A percentile compares a stretch with the other conserved stretches of the same genome.
Conservation (phyloP, 2,888 invertebrate species). For the Lumbricus terrestris region DNA sequence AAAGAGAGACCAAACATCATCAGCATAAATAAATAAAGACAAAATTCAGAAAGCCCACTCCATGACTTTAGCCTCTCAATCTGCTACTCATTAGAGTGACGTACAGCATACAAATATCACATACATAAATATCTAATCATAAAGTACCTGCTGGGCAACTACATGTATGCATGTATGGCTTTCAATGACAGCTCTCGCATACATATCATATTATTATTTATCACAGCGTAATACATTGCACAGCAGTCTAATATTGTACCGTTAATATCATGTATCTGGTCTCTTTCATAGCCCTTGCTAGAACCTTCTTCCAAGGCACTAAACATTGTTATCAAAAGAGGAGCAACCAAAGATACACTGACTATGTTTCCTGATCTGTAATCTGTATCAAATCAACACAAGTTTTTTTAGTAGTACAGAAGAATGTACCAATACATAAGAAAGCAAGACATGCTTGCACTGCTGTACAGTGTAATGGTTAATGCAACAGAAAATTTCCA, state of each 20-base stretch:
- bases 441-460: background rate
- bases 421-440: background rate
- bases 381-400: background rate
- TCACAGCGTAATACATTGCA: background rate
- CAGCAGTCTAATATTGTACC: background rate
- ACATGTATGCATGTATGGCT: too few species aligned
- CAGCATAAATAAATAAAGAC: background rate
- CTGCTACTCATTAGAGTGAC: background rate
- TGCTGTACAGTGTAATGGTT: background rate
- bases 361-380: background rate
- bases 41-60: background rate
- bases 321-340: background rate
- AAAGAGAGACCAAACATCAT: background rate
- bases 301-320: background rate
- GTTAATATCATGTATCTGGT: background rate
- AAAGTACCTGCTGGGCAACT: background rate
- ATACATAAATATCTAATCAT: too few species aligned
- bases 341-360: background rate
- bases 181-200: too few species aligned
- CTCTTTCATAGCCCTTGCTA: background rate
- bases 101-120: background rate
- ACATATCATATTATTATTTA: too few species aligned
- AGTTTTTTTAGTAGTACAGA: background rate
- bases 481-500: background rate
- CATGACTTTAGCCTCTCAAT: background rate